phyloP scores from a whole-genome alignment of 2,888 invertebrate genomes.

The Brachyopa scutellaris region DNA sequence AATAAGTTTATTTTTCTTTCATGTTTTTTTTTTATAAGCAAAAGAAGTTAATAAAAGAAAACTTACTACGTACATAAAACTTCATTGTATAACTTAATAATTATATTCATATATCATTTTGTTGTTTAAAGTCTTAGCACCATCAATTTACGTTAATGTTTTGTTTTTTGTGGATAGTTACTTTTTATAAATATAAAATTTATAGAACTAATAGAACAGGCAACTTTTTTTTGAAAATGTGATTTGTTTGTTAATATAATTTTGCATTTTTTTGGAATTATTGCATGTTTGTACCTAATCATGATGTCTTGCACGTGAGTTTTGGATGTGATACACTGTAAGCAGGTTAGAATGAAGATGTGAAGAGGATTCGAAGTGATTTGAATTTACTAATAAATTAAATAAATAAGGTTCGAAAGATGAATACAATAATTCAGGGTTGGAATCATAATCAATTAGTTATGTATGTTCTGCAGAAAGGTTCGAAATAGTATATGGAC shows the following conservation, averaged over 20 bases:
- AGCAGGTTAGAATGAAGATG: no score
- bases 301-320: no score
- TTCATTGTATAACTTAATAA: not conserved
- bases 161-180: constrained; percentile 17
- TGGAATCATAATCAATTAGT: no score
- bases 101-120: constrained; percentile 12
- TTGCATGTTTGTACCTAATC: no score
- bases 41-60: not conserved
- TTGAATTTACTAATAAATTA: no score
- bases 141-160: constrained; percentile 53
- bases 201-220: constrained; percentile 2
- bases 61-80: constrained; percentile 1
- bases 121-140: constrained; percentile 49
- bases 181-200: constrained; percentile 16
- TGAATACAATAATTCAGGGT: no score
- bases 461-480: no score
- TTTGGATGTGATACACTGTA: no score
- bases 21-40: not conserved
- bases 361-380: no score
- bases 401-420: no score
- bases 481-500: no score
- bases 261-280: no score
- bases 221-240: not conserved
- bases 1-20: not conserved
- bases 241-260: not conserved